Percentiles rank a stretch among this genome's conserved stretches.
Conservation (phyloP, 2,113 vertebrate genomes). For the Amblyopsis rosae region DNA sequence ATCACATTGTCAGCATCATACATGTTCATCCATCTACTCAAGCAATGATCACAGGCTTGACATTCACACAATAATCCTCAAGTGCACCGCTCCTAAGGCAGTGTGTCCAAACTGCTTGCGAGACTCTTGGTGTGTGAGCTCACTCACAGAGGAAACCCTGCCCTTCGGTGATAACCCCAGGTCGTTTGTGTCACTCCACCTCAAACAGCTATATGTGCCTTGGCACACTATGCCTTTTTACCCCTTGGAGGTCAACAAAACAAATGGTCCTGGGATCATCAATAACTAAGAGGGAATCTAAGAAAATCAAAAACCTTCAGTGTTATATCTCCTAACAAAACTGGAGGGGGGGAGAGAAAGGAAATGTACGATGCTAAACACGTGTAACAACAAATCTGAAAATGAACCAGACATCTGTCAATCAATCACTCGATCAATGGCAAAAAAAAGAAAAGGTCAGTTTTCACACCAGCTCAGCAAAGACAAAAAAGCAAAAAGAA, state of each 20-base stretch:
- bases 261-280: slow-evolving; percentile 44
- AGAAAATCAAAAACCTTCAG: slow-evolving; percentile 68
- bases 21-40: slow-evolving; percentile 62
- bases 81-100: slow-evolving; percentile 66
- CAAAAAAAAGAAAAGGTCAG: slow-evolving; percentile 35
- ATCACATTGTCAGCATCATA: slow-evolving; percentile 73
- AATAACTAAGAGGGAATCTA: slow-evolving; percentile 42
- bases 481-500: slow-evolving; percentile 47
- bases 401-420: slow-evolving; percentile 56
- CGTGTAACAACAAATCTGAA: slow-evolving; percentile 65
- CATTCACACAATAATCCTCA: slow-evolving; percentile 70
- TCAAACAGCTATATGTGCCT: neutral
- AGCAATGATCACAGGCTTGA: slow-evolving; percentile 63
- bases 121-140: slow-evolving; percentile 51
- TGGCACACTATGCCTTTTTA: neutral
- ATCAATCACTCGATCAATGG: slow-evolving; percentile 41
- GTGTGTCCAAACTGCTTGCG: slow-evolving; percentile 53
- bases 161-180: slow-evolving; percentile 55
- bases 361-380: slow-evolving; percentile 61
- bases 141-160: slow-evolving; percentile 53
- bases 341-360: slow-evolving; percentile 4
- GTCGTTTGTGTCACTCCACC: slow-evolving; percentile 41
- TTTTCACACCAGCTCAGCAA: slow-evolving; percentile 58
- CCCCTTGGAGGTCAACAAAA: slow-evolving; percentile 23
- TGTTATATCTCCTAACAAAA: slow-evolving; percentile 61